Conservation (phyloP, 2,888 invertebrate species). For the Heliconius cydno region DNA sequence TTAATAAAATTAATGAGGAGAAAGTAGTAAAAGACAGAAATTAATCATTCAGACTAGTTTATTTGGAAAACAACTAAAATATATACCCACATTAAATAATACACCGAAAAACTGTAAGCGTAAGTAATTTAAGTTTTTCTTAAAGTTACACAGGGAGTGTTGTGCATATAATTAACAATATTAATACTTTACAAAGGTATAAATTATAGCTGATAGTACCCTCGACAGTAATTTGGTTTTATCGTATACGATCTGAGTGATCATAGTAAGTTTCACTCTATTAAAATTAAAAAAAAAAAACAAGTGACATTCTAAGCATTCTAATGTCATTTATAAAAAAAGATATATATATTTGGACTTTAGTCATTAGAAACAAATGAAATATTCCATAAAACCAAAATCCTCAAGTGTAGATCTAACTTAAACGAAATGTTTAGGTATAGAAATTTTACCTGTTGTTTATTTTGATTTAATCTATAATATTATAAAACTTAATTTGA, state of each 20-base stretch:
- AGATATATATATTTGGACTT: background rate
- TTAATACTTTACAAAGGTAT: slow-evolving; percentile 35
- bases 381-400: background rate
- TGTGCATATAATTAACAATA: slow-evolving; percentile 46
- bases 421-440: background rate
- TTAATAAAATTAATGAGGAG: background rate
- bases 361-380: background rate
- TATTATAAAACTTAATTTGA: background rate
- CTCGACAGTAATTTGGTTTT: background rate
- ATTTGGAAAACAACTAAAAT: slow-evolving; percentile 49
- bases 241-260: background rate
- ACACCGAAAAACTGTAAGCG: slow-evolving; percentile 45
- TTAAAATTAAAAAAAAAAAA: background rate
- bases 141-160: slow-evolving; percentile 44
- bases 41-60: slow-evolving; percentile 52
- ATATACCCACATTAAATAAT: slow-evolving; percentile 41
- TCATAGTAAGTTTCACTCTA: background rate
- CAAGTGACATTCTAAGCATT: background rate
- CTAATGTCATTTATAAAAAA: background rate
- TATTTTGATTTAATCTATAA: too few species aligned
- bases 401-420: background rate
- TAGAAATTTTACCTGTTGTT: background rate
- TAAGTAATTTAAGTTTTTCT: slow-evolving; percentile 42
- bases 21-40: slow-evolving; percentile 26
- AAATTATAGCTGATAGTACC: background rate